Conservation (phyloP, 2,113 vertebrate species). For the Chauna torquata region DNA sequence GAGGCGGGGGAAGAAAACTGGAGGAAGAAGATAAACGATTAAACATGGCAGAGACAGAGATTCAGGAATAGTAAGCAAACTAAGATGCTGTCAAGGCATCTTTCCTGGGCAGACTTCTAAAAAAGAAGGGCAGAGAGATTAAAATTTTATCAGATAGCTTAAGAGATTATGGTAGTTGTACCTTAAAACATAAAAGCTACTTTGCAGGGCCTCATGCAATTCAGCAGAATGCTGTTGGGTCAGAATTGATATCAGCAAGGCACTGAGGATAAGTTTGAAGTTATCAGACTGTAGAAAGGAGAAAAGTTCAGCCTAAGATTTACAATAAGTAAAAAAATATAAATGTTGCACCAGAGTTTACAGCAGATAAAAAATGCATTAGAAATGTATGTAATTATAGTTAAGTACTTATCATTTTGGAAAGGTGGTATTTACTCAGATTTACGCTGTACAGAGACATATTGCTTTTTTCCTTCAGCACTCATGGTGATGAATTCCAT, state of each 20-base stretch:
- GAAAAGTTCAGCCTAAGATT: constrained; percentile 18
- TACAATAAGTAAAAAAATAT: constrained; percentile 12
- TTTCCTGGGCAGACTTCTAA: constrained; percentile 23
- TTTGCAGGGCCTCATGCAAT: constrained; percentile 28
- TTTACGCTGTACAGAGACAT: neutral
- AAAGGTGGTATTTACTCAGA: constrained; percentile 27
- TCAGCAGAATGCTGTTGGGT: constrained; percentile 22
- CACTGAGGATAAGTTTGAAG: constrained; percentile 3
- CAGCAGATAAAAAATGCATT: constrained; percentile 50
- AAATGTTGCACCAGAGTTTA: neutral
- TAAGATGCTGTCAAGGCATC: constrained; percentile 42
- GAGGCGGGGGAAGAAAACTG: neutral
- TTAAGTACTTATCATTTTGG: constrained; percentile 53
- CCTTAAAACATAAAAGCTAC: constrained; percentile 51
- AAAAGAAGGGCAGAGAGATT: constrained; percentile 51
- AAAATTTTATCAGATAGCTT: constrained; percentile 53
- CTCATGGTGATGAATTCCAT: neutral
- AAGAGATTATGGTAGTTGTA: constrained; percentile 49
- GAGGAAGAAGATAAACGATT: constrained; percentile 31
- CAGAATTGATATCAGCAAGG: constrained; percentile 24
- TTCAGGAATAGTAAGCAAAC: constrained; percentile 31
- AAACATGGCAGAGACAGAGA: constrained; percentile 35
- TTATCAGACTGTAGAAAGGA: neutral
- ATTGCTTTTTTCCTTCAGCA: neutral
- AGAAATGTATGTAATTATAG: constrained; percentile 43